Base-by-base conservation (phyloP, 2,113 vertebrate genomes). In the Electrona antarctica region DNA sequence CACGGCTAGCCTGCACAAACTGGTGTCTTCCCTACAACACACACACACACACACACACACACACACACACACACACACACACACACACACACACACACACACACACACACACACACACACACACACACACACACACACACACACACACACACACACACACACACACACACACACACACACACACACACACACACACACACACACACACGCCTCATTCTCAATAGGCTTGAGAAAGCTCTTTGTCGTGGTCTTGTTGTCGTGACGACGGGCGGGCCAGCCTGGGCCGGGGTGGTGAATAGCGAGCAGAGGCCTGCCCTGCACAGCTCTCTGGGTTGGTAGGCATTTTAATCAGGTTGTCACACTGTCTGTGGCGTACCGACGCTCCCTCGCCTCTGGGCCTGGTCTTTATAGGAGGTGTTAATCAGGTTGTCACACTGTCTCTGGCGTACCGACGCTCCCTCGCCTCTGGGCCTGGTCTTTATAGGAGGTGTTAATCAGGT, bases 191-290 rank as follows among this genome's bases (percentile, higher is more conserved):
- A 49, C 50, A 28, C 47, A 50, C 46, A 68, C 62, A 64, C 77
- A 88, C 87, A 88, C 74, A 63, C 71, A 85, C 72, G 75, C 86
- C 86, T 88, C 86, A 58, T 86, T 87, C 80, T 90, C 88, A 91
- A 91, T 82, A 76, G 86, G 73, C 81, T 64, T 90, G 78, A 90
- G 90, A 89, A 87, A 88, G 84, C 80, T 71, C 91, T 91, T 92
- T 94, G 92, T 93, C 49, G 86, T 77, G 67, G 73, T 69, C 15
- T 69, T 69, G 93, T 93, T 92, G 92, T 90, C 90, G 72, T 92
- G 93, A 86, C 90, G 77, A 94, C 91, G 72, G 33, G 33, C 91
- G 74, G 79, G 81, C 87, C 69, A 80, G 81, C 87, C 69, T 69
- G 63, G 77, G 78, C 69, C 15, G 69, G 65, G 74, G 33, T 33